Evolutionary conservation across 2,888 invertebrate genomes (phyloP).

Genomic region (Silvanus unidentatus): DNA sequence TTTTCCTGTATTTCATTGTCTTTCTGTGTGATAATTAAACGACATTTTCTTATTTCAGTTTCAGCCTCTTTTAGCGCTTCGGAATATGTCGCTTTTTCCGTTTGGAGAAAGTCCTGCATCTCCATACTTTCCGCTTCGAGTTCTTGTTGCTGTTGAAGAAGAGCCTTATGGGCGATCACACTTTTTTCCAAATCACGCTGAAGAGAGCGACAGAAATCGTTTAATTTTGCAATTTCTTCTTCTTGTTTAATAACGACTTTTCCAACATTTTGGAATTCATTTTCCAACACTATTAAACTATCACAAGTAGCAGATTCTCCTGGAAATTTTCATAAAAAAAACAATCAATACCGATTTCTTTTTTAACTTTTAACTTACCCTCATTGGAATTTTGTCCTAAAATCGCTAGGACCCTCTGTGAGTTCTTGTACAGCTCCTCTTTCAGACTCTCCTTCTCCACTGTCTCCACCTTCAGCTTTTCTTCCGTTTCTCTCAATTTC

Average conservation of each 20-base stretch:
- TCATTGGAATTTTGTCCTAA: slow-evolving; percentile 51
- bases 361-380: slow-evolving; percentile 43
- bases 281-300: slow-evolving; percentile 69
- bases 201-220: slow-evolving; percentile 63
- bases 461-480: slow-evolving; percentile 61
- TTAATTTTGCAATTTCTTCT: slow-evolving; percentile 65
- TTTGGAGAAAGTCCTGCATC: slow-evolving; percentile 81
- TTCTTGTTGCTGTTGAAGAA: slow-evolving; percentile 70
- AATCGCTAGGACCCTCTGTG: slow-evolving; percentile 62
- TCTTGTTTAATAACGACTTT: slow-evolving; percentile 71
- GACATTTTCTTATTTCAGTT: slow-evolving; percentile 49
- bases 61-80: slow-evolving; percentile 78
- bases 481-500: slow-evolving; percentile 53
- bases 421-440: slow-evolving; percentile 68
- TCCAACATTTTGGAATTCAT: slow-evolving; percentile 67
- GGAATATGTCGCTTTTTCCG: slow-evolving; percentile 73
- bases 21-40: slow-evolving; percentile 43
- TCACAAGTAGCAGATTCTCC: slow-evolving; percentile 46
- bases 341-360: slow-evolving; percentile 8
- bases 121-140: slow-evolving; percentile 75
- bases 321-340: too few relatives aligned
- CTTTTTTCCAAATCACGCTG: slow-evolving; percentile 67
- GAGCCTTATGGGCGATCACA: slow-evolving; percentile 58
- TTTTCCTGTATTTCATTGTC: slow-evolving; percentile 57
- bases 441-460: slow-evolving; percentile 68